Evolutionary conservation across 2,888 invertebrate genomes (phyloP), one percentile per base, ranked within the genome.

Genomic region (Tetheella fluctuosa): DNA sequence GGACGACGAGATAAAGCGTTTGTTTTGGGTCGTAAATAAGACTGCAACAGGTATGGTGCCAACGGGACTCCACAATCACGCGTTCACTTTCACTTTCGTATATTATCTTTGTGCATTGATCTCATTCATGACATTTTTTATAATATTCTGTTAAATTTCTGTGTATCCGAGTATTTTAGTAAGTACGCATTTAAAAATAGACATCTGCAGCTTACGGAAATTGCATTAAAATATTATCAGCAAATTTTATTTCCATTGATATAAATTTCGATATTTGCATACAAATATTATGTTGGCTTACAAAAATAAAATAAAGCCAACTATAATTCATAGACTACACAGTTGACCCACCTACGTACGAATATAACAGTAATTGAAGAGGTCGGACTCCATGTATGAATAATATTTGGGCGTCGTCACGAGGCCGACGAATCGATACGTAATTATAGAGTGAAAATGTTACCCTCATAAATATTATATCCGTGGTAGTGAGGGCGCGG

Each of bases 21-120:
- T 93, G 93, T 93, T 93, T 91, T 91, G 90, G 92, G 86, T 91
- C 93, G 89, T 92, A 93, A 93, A 93, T 93, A 91, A 90, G 88
- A 83, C 89, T 88, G 92, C 93, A 93, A 93, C 93, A 92, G 93
- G 93, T 93, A 93, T 82, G 74, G 79, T 86, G 89, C 85, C 84
- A 89, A 86, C 89, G 88, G 89, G 89, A 88, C 84, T 88, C 85
- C 81, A 83, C 85, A 86, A 86, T 89, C 89, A 90, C 88, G 90
- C 83, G 84, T 84, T 81, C 81, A 86, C 91, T 91, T 88, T 92
- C 91, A 83, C 89, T 91, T 90, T 91, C 84, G 77, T 82, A 81
- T 85, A 83, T 88, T 89, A 89, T 89, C 89, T 84, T 85, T 80
- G 79, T 79, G 81, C 80, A 89, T 85, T 81, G 85, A 86, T 84